Percentiles rank a stretch among this genome's conserved stretches.
Conservation (phyloP, 2,113 vertebrate species). For the Charadrius vociferus region DNA sequence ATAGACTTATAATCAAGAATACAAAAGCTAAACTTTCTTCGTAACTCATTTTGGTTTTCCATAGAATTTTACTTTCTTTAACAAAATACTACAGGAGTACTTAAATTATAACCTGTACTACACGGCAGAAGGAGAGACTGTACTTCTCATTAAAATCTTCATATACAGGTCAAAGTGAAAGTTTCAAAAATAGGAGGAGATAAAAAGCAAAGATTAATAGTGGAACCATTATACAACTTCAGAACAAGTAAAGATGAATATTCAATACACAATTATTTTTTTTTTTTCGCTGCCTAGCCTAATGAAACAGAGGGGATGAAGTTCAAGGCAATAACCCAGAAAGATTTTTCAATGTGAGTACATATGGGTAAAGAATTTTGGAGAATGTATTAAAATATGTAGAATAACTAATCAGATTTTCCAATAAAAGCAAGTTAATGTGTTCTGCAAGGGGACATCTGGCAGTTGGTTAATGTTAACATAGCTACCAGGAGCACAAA, state of each 20-base stretch:
- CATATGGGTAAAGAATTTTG: background rate
- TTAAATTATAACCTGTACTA: background rate
- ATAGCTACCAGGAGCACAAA: background rate
- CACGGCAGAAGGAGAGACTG: background rate
- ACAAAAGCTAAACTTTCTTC: background rate
- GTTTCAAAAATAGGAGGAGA: background rate
- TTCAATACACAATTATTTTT: background rate
- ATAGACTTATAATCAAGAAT: background rate
- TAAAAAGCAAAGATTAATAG: background rate
- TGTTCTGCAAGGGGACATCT: background rate
- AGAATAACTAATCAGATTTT: background rate
- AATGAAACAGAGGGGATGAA: background rate
- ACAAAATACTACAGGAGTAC: background rate
- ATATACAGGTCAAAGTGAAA: background rate
- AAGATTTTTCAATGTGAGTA: background rate
- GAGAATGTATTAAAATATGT: background rate
- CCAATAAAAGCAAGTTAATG: background rate
- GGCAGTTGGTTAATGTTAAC: background rate
- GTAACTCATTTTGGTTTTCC: background rate
- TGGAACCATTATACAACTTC: background rate
- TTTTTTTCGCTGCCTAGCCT: background rate
- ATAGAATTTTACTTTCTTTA: background rate
- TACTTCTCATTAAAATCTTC: background rate
- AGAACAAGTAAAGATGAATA: background rate
- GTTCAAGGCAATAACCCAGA: background rate